Base-by-base conservation (phyloP, 1,140 invertebrate species). In the Caenorhabditis tropicalis region DNA sequence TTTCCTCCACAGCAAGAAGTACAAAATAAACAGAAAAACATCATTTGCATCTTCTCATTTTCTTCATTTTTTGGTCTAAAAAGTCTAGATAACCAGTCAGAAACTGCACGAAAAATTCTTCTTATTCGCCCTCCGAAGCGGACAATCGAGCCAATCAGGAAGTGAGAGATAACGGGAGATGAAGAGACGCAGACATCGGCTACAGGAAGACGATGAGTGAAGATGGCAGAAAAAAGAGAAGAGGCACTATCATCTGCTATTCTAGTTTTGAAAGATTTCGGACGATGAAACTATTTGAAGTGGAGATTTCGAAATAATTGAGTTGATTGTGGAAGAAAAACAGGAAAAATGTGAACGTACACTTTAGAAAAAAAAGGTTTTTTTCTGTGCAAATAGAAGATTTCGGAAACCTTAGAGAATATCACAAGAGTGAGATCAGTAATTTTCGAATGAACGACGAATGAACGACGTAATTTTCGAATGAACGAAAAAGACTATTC, bases 141-240 rank as follows among this genome's bases (percentile, higher is more conserved):
- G 65, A 74, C 65, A 74, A 74, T 74, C 65, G 65, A 74, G 65
- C 65, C 65, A 74, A 74, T 74, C 65, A 74, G 65, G 65, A 74
- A 74, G 65, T 74, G 65, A 43, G 65, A 74, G 65, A 74, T 19
- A 43, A 31, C n/a, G 58, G 4, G 31, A 39, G 33, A 36, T 9
- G 36, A 46, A 31, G 65, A 74, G 36, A 46, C 33, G 33, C 33
- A 39, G 65, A 74, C 65, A 74, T 3, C 12, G 65, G 65, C 65
- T 74, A 74, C 65, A 74, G 65, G 65, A 74, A 74, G 65, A 74
- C 65, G 65, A 74, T 74, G 65, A 74, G 36, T 74, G 65, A 46
- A 74, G 65, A 74, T 74, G 65, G 33, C 65, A 74, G 33, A 65
- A 4, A 19, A 74, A 46, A 74, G 43, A 74, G 36, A 46, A 43